A percentile compares a stretch with the other conserved stretches of the same genome.
Evolutionary conservation across 2,113 vertebrate genomes (phyloP).

Genomic region (Sclerurus mexicanus): DNA sequence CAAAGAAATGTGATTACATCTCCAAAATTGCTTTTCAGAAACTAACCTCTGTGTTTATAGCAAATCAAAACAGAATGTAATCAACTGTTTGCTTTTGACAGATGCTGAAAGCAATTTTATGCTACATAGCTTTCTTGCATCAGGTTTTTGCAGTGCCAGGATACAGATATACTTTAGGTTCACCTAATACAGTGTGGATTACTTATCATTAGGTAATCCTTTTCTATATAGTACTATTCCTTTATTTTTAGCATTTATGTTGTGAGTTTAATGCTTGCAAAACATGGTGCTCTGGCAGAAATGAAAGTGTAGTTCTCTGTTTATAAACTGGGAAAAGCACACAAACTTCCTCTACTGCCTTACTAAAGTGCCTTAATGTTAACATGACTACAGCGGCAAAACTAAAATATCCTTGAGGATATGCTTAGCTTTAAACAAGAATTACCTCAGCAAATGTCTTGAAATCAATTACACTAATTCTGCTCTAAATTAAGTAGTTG

Average conservation of each 20-base stretch:
- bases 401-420: background rate
- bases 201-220: background rate
- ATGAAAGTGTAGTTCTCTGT: background rate
- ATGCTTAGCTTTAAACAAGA: background rate
- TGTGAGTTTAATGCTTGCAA: background rate
- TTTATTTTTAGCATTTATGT: background rate
- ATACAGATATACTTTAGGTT: background rate
- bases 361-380: background rate
- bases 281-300: background rate
- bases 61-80: slow-evolving; percentile 50
- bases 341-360: background rate
- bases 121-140: slow-evolving; percentile 9
- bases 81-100: slow-evolving; percentile 62
- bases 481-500: background rate
- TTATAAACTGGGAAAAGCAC: background rate
- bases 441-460: background rate
- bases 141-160: background rate
- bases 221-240: background rate
- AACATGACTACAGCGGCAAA: background rate
- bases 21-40: slow-evolving; percentile 15
- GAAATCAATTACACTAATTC: background rate
- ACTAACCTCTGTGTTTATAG: slow-evolving; percentile 43
- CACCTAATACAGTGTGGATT: background rate
- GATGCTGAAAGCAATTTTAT: slow-evolving; percentile 65
- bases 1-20: slow-evolving; percentile 56